Base-by-base conservation (phyloP, 2,797 vertebrate genomes). In the Protonibea diacanthus region DNA sequence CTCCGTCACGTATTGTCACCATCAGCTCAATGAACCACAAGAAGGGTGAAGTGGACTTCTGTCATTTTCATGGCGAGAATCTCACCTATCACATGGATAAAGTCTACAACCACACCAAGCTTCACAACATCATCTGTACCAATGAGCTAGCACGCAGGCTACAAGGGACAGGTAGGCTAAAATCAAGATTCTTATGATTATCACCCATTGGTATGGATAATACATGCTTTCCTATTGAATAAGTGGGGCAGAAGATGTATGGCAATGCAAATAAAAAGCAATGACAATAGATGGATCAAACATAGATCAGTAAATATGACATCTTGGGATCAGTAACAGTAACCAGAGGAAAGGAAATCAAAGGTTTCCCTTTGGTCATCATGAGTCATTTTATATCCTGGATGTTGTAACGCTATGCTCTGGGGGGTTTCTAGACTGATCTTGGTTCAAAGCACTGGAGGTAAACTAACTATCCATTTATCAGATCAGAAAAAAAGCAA, bases 121-220 rank as follows among this genome's bases (percentile, higher is more conserved):
- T 99, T 38, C 96, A 97, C 92, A 96, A 96, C 9, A 0, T 96
- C 67, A 93, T 96, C 79, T 97, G 97, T 82, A 96, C 95, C 6
- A 85, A 80, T 0, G 96, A 98, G 90, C 83, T 98, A 42, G 96
- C 96, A 0, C 91, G 80, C 55, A 94, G 93, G 65, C 94, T 98
- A 48, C 82, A 90, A 13, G 95, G 95, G 21, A 96, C 96, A 83
- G 97, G 97, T 97, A 86, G 6, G 82, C 9, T 55, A 10, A 45
- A 73, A 53, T 44, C 17, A 40, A 68, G 18, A 57, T 49, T 23
- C 27, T 48, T 27, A 5, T 21, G 9, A 47, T 48, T 44, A 20
- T 33, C 13, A 17, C 6, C 65, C 20, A 52, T 23, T 17, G 33
- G 7, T 57, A 6, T n/a, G 44, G 45, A 1, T 3, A 53, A 18